Evolutionary conservation across 2,113 vertebrate species (phyloP).

Genomic region (Sinocyclocheilus anophthalmus): DNA sequence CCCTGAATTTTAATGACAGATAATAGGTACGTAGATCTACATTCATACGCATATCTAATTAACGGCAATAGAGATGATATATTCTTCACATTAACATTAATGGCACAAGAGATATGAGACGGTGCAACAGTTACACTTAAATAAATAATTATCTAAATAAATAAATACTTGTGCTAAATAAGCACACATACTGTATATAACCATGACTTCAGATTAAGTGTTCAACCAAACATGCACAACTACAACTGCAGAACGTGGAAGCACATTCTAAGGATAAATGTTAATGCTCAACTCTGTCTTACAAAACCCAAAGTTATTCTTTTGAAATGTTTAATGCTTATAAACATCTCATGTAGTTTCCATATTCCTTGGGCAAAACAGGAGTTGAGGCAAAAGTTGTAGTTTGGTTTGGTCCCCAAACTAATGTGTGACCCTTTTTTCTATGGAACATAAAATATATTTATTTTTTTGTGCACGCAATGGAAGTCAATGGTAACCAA

Average conservation of each 20-base stretch:
- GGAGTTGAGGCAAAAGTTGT: too few species aligned
- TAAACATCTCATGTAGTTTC: not conserved
- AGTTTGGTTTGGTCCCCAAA: too few species aligned
- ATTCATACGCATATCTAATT: not conserved
- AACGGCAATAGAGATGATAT: not conserved
- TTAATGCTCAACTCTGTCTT: not conserved
- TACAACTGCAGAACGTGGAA: not conserved
- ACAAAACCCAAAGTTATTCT: not conserved
- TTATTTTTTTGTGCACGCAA: too few species aligned
- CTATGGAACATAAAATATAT: too few species aligned
- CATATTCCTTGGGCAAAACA: not conserved
- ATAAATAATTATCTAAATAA: slow-evolving; percentile 3
- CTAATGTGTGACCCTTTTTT: too few species aligned
- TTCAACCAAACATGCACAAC: not conserved
- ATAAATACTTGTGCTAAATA: slow-evolving; percentile 5
- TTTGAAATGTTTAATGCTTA: not conserved
- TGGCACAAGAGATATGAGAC: not conserved
- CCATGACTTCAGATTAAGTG: not conserved
- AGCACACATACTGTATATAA: not conserved
- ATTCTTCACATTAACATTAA: not conserved
- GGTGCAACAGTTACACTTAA: not conserved
- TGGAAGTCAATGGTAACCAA: too few species aligned
- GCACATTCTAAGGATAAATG: not conserved
- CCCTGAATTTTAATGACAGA: slow-evolving; percentile 5
- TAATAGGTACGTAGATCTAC: not conserved